Base-by-base conservation (phyloP, 30 jellyfish, hydroid and myxozoan species). In the Aurelia coerulea region DNA sequence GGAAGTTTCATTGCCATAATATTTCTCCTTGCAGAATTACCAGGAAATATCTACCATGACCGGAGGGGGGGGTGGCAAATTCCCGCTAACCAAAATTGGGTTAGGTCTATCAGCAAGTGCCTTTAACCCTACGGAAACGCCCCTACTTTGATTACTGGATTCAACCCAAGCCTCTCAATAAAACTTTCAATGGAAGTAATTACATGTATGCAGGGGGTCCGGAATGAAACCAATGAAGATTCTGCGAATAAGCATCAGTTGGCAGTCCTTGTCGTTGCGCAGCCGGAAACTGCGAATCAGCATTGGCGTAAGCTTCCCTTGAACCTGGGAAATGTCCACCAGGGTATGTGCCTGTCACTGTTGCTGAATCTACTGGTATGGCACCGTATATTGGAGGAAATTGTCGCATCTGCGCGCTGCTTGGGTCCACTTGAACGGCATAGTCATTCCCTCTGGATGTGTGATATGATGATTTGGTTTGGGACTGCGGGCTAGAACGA, bases 121-220 rank as follows among this genome's bases (percentile, higher is more conserved):
- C 6, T 39, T 39, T 3, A 39, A 39, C 51, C 51, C 51, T 0
- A 9, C 51, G 51, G 51, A 39, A 39, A 39, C 6, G 10, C 51
- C 51, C 51, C 51, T 39, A 39, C 51, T 9, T 39, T 9, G 6
- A 39, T 39, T 0, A 2, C 51, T 39, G 8, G 51, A 39, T 39
- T 46, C 15, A 46, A 46, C 14, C 56, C 56, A 6, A 46, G 11
- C 56, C 56, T 9, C 56, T 9, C 56, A 46, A 46, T 13, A 37
- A 9, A 46, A 46, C 56, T 46, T 46, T 46, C 56, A 46, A 6
- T 46, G 56, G 3, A 46, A 46, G 56, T 46, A 46, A 6, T 62
- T 71, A 88, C 89, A 77, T 75, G 67, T 78, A 88, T 4, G 85
- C 81, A 9, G 90, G 87, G 13, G 89, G 96, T 65, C 96, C 96